phyloP scores from a whole-genome alignment of 2,113 vertebrate species.

The Pelodiscus sinensis region DNA sequence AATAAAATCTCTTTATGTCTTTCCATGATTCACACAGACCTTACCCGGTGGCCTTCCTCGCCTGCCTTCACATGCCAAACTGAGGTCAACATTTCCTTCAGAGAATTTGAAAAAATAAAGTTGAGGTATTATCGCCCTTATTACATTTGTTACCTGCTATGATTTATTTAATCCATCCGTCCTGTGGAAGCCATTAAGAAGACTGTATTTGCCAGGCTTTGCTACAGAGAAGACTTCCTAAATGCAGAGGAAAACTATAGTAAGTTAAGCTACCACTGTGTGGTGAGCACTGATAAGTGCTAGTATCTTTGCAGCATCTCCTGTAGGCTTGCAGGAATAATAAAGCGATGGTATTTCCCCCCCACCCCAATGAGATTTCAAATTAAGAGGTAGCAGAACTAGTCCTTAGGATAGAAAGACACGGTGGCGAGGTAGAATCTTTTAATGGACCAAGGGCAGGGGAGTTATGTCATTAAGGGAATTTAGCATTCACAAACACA shows the following conservation, averaged over 20 bases:
- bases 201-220: neutral
- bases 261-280: neutral
- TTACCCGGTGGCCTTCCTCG: slow-evolving; percentile 4
- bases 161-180: neutral
- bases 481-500: neutral
- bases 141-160: neutral
- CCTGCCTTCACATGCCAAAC: neutral
- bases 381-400: neutral
- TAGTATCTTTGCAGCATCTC: neutral
- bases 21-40: neutral
- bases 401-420: neutral
- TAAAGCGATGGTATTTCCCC: neutral
- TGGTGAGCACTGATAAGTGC: neutral
- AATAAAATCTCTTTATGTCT: slow-evolving; percentile 49
- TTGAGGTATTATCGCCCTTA: neutral
- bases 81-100: neutral
- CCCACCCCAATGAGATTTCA: neutral
- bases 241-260: neutral
- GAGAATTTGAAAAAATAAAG: neutral
- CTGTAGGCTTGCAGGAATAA: neutral
- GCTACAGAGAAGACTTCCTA: neutral
- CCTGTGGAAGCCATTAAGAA: neutral
- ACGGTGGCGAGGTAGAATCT: neutral
- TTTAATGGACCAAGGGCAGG: neutral
- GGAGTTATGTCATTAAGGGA: neutral